These are phyloP conservation scores for Drosophila pachea DNA, from an alignment of 1,140 invertebrate species.

Conservation along the genomic window DNA sequence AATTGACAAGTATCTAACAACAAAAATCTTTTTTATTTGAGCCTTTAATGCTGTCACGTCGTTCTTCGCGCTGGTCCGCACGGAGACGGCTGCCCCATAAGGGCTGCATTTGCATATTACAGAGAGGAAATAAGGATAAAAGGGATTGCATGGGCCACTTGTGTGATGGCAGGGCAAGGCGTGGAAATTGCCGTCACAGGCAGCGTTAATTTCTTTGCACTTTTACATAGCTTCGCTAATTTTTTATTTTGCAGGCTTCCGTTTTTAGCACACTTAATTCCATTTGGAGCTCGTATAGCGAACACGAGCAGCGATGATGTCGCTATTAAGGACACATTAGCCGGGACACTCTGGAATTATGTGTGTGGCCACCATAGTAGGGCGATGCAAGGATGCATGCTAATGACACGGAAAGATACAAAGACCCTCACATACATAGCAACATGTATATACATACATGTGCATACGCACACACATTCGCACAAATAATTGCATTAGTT, in stretches of 20 bases:
- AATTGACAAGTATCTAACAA: constrained; percentile 4
- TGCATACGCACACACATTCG: neutral
- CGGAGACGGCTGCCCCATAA: neutral
- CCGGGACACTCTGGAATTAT: constrained; percentile 68
- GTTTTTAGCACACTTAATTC: constrained; percentile 70
- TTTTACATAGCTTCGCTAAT: constrained; percentile 39
- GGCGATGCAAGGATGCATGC: constrained; percentile 58
- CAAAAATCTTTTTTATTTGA: constrained; percentile 3
- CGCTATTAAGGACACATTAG: constrained; percentile 76
- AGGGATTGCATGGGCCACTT: constrained; percentile 10
- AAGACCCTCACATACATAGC: neutral
- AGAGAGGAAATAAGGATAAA: constrained; percentile 18
- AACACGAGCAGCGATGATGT: constrained; percentile 56
- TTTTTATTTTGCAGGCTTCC: constrained; percentile 40
- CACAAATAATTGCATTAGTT: constrained; percentile 45
- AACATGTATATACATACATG: neutral
- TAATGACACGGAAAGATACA: constrained; percentile 53
- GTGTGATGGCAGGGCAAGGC: constrained; percentile 8
- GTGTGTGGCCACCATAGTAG: constrained; percentile 32
- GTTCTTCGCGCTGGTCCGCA: neutral
- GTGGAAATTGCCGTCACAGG: constrained; percentile 17
- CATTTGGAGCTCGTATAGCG: constrained; percentile 50
- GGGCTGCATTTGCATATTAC: constrained; percentile 25
- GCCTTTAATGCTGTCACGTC: constrained; percentile 14
- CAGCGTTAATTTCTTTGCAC: constrained; percentile 46